Conservation (phyloP, 2,888 invertebrate genomes). For the Rotaria macrura region DNA sequence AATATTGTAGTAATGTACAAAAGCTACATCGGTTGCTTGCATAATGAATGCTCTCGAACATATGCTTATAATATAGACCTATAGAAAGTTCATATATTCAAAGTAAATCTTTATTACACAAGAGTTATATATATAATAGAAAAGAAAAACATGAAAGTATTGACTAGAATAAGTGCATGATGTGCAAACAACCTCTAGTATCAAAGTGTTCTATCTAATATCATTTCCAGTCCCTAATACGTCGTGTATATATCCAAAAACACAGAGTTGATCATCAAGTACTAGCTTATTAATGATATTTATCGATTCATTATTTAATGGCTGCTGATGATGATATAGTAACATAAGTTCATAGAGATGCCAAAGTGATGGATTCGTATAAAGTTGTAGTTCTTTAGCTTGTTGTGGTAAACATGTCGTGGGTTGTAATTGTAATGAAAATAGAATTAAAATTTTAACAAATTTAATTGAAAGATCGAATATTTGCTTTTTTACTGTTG, state of each 20-base stretch:
- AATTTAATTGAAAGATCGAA: not conserved
- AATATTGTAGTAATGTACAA: no score
- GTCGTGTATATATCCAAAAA: not conserved
- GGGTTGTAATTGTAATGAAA: conserved; percentile 1
- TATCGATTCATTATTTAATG: not conserved
- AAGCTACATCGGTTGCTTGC: no score
- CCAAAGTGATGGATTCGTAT: not conserved
- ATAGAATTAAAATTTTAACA: not conserved
- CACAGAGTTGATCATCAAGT: not conserved
- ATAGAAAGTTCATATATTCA: not conserved
- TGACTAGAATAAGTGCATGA: no score
- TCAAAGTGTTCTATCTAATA: not conserved
- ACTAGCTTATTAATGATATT: not conserved
- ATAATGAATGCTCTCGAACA: no score
- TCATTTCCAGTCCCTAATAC: not conserved
- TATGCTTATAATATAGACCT: no score
- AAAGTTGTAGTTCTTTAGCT: conserved; percentile 10
- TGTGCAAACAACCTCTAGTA: no score
- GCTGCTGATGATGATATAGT: not conserved
- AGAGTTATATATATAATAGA: not conserved
- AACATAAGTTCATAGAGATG: not conserved
- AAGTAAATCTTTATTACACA: not conserved
- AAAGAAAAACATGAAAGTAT: not conserved
- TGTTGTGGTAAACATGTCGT: not conserved
- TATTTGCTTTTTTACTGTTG: not conserved